A percentile compares a stretch with the other conserved stretches of the same genome.
These are phyloP conservation scores for Drosophila austrosaltans DNA, from an alignment of 2,888 invertebrate species.

Conservation along the genomic window DNA sequence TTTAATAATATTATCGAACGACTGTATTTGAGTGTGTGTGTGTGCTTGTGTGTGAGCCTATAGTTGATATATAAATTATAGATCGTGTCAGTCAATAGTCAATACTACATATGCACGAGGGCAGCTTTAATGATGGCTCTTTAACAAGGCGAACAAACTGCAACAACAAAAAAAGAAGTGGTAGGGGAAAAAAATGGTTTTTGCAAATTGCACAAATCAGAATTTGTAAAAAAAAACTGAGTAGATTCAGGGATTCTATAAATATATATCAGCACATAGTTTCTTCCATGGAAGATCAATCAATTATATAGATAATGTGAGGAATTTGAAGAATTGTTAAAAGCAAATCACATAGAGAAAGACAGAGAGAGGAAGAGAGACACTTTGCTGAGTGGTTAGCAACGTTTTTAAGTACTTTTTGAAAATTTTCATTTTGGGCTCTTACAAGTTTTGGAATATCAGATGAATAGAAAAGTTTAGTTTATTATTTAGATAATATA, in stretches of 20 bases:
- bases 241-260: conserved; percentile 7
- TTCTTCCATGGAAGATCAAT: conserved; percentile 24
- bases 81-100: conserved; percentile 67
- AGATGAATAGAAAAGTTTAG: too few species aligned
- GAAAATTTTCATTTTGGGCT: too few species aligned
- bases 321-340: not conserved
- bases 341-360: not conserved
- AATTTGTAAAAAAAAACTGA: not conserved
- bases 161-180: conserved; percentile 1
- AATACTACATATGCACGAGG: conserved; percentile 44
- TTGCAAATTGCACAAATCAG: conserved; percentile 7
- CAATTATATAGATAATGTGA: conserved; percentile 5
- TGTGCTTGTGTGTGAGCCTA: conserved; percentile 10
- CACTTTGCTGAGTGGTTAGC: too few species aligned
- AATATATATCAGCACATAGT: conserved; percentile 28
- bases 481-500: too few species aligned
- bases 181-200: not conserved
- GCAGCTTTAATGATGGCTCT: conserved; percentile 39
- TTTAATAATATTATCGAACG: conserved; percentile 69
- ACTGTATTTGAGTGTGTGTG: conserved; percentile 15
- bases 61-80: conserved; percentile 72
- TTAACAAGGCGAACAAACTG: conserved; percentile 18
- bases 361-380: too few species aligned
- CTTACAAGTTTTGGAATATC: too few species aligned
- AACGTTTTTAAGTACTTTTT: too few species aligned